phyloP scores from a whole-genome alignment of 2,113 vertebrate species.

The Girardinichthys multiradiatus region DNA sequence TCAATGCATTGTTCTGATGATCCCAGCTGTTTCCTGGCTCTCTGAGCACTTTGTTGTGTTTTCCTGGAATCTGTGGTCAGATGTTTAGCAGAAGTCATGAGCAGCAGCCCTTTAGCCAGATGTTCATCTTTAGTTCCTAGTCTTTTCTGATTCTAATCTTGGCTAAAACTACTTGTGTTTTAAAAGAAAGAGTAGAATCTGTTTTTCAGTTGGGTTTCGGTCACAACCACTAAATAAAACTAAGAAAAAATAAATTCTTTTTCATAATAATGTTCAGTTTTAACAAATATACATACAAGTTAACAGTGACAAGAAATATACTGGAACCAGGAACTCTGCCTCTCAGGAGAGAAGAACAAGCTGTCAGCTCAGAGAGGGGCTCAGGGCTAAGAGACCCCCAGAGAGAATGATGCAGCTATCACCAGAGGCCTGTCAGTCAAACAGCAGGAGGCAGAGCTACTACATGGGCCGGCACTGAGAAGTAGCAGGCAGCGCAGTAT shows the following conservation, averaged over 20 bases:
- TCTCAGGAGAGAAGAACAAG: neutral
- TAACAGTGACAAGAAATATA: neutral
- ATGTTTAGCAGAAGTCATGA: too few relatives aligned
- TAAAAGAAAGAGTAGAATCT: too few relatives aligned
- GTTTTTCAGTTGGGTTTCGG: too few relatives aligned
- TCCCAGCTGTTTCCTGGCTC: constrained; percentile 24
- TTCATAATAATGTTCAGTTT: too few relatives aligned
- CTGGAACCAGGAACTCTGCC: neutral
- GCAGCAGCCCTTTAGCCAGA: too few relatives aligned
- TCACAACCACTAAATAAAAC: too few relatives aligned
- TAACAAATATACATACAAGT: neutral
- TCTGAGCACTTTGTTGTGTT: neutral
- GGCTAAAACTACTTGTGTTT: too few relatives aligned
- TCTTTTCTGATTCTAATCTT: too few relatives aligned
- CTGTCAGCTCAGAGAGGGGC: constrained; percentile 29
- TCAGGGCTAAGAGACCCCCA: constrained; percentile 65
- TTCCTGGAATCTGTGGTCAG: too few relatives aligned
- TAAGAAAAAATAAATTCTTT: too few relatives aligned
- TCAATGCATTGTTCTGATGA: neutral
- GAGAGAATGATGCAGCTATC: constrained; percentile 74
- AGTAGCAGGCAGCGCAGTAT: constrained; percentile 82
- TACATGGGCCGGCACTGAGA: constrained; percentile 67
- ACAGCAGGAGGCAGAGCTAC: constrained; percentile 79
- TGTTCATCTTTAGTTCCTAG: too few relatives aligned
- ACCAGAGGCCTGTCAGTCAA: constrained; percentile 82